Conservation (phyloP, 2,797 vertebrate genomes). For the Syndactyla subalaris region DNA sequence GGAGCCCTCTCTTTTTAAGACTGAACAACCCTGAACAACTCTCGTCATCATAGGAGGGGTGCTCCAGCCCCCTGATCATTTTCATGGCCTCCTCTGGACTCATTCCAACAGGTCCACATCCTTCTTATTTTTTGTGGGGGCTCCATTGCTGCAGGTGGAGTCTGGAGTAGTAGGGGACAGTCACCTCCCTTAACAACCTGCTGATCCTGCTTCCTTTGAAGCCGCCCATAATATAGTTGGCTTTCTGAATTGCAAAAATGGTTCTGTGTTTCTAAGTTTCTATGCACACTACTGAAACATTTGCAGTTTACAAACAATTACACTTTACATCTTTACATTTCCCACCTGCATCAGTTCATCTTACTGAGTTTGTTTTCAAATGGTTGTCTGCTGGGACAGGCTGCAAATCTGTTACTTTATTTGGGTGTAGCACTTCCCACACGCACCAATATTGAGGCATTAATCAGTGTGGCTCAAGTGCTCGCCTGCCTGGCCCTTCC, state of each 20-base stretch:
- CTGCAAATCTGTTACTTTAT: not conserved
- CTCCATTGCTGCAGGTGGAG: not conserved
- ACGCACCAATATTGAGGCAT: fast-evolving
- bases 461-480: not conserved
- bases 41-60: not conserved
- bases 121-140: not conserved
- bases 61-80: not conserved
- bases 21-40: not conserved
- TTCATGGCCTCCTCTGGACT: not conserved
- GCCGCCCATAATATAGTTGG: not conserved
- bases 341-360: too few species aligned
- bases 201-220: not conserved
- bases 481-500: not conserved
- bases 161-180: not conserved
- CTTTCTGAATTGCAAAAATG: not conserved
- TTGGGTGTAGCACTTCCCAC: fast-evolving
- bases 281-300: fast-evolving
- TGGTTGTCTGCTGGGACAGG: not conserved
- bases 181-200: not conserved
- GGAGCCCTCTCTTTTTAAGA: not conserved
- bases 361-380: not conserved
- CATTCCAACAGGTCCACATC: not conserved
- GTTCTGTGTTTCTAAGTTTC: not conserved
- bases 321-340: not conserved
- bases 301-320: not conserved